Percentiles rank a stretch among this genome's conserved stretches.
phyloP scores from a whole-genome alignment of 2,113 vertebrate species.

The Larimichthys crocea region DNA sequence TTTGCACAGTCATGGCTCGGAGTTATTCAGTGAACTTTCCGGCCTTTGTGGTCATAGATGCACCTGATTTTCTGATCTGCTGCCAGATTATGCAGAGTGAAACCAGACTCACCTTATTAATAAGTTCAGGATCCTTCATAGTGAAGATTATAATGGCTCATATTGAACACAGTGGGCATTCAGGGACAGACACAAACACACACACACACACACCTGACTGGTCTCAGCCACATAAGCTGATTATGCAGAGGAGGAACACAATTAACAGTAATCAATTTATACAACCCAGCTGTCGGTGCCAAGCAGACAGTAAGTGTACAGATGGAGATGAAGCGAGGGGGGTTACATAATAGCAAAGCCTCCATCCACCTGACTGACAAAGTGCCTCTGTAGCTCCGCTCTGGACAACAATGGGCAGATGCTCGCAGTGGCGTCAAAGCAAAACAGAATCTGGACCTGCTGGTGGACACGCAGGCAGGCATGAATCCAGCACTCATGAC shows the following conservation, averaged over 20 bases:
- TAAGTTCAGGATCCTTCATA: conserved; percentile 6
- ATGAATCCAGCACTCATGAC: background rate
- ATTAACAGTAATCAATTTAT: conserved; percentile 79
- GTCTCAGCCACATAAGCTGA: conserved; percentile 71
- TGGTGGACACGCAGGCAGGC: background rate
- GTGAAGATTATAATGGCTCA: conserved; percentile 34
- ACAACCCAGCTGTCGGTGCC: conserved; percentile 60
- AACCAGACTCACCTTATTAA: conserved; percentile 13
- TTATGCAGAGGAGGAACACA: conserved; percentile 74
- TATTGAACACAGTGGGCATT: conserved; percentile 23
- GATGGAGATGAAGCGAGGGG: conserved; percentile 31
- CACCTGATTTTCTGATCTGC: background rate
- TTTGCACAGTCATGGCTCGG: background rate
- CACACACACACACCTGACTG: conserved; percentile 55
- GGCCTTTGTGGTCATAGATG: background rate
- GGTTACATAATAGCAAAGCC: conserved; percentile 66
- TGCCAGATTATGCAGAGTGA: conserved; percentile 19
- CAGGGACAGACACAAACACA: conserved; percentile 11
- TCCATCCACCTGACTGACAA: conserved; percentile 45
- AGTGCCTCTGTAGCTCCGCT: conserved; percentile 5
- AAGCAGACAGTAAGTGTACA: conserved; percentile 47
- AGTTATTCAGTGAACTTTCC: background rate
- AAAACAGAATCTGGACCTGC: background rate
- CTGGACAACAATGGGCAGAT: conserved; percentile 21
- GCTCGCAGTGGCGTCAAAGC: background rate